Evolutionary conservation across 2,113 vertebrate species (phyloP), one percentile per base, ranked within the genome.

Genomic region (Athene cunicularia): DNA sequence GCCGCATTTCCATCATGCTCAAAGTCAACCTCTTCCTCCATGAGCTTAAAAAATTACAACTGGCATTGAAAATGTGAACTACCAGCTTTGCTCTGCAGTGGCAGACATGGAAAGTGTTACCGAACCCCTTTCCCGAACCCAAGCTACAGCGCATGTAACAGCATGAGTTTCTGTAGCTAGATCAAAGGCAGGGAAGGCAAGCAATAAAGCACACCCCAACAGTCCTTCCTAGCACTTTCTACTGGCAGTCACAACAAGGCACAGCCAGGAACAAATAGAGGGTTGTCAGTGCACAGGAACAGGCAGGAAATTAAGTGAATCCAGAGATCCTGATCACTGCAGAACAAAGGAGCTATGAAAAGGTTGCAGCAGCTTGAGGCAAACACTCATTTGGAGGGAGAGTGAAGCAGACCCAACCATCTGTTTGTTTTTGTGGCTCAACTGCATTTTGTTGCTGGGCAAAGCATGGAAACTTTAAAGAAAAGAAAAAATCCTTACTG

Each of bases 391-490:
- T 32, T 33, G 9, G 39, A 58, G 16, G 55, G 16, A 58, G 16
- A 82, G 39, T 45, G n/a, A 82, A 86, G 49, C 27, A 75, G 68
- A 91, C 39, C 16, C 39, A 84, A 47, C 49, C 74, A 70, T 80
- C 50, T 68, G 47, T 62, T 72, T 32, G 73, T 50, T 66, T 92
- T 92, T 93, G 75, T n/a, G 49, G 90, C 55, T 94, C 64, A 84
- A 32, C 14, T 90, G 41, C 24, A 55, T 60, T 96, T 93, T 82
- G 37, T 80, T 64, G 45, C 82, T 85, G 37, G 45, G 63, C 8
- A 7, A 95, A 91, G 39, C 27, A 79, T 10, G 13, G 52, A 93
- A 95, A 81, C 35, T 55, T 59, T 7, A 75, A 80, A 53, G 22
- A 59, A 39, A 55, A 63, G 50, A 32, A 45, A 37, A 77, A 23